Percentiles rank a stretch among this genome's conserved stretches.
Conservation (phyloP, 2,888 invertebrate genomes). For the Caenorhabditis wallacei region DNA sequence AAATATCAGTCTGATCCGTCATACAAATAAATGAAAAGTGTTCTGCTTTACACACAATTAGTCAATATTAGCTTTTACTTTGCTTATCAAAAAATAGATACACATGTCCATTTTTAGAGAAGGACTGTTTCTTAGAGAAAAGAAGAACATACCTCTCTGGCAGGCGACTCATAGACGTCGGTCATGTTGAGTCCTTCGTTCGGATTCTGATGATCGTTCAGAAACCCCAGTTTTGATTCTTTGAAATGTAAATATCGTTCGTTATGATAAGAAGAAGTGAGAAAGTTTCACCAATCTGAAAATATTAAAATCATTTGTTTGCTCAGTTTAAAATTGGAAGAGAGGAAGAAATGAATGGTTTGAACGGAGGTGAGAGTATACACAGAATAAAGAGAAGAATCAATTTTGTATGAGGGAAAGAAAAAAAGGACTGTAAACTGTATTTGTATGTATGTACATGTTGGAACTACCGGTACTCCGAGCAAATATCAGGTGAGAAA, state of each 20-base stretch:
- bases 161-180: conserved; percentile 64
- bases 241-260: conserved; percentile 15
- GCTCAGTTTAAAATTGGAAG: conserved; percentile 3
- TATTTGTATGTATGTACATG: conserved; percentile 8
- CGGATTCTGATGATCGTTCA: conserved; percentile 12
- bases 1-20: conserved; percentile 43
- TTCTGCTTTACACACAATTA: conserved; percentile 26
- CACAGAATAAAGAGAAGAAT: conserved; percentile 43
- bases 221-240: conserved; percentile 31
- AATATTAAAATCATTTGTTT: conserved; percentile 12
- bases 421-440: conserved; percentile 6
- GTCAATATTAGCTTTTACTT: conserved; percentile 44
- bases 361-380: conserved; percentile 17
- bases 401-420: background rate
- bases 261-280: conserved; percentile 14
- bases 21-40: conserved; percentile 41
- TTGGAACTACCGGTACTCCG: conserved; percentile 44
- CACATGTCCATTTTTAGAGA: background rate
- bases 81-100: conserved; percentile 8
- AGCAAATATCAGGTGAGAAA: conserved; percentile 52
- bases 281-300: conserved; percentile 15
- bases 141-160: conserved; percentile 46
- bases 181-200: conserved; percentile 51
- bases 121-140: background rate
- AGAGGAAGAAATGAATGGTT: too few relatives aligned